These are phyloP conservation scores for Phymorhynchus buccinoides DNA, from an alignment of 1,140 invertebrate species.

Conservation along the genomic window DNA sequence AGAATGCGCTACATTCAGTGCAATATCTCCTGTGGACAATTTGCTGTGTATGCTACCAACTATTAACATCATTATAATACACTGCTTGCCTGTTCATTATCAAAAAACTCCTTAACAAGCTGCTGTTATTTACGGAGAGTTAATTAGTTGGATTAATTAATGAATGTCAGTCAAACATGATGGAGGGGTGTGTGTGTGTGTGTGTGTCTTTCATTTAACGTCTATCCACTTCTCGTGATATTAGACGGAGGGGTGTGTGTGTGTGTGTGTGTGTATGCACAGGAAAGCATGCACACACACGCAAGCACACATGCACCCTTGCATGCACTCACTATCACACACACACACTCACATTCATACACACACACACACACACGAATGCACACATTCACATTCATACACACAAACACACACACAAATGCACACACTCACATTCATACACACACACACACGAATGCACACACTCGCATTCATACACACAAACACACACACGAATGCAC, in stretches of 20 bases:
- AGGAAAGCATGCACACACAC: not conserved
- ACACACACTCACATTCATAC: not conserved
- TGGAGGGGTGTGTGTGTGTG: not conserved
- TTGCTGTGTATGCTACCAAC: too few species aligned
- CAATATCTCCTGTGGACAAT: too few species aligned
- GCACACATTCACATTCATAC: not conserved
- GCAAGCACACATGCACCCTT: not conserved
- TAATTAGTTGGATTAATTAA: not conserved
- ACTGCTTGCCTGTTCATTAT: too few species aligned
- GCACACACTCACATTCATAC: not conserved
- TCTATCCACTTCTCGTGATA: too few species aligned
- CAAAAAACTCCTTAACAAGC: not conserved
- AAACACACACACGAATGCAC: not conserved
- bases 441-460: not conserved
- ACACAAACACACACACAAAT: too few species aligned
- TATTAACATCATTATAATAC: too few species aligned
- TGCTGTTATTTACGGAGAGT: not conserved
- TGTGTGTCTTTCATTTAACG: too few species aligned
- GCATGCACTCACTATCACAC: not conserved
- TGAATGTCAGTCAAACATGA: constrained; percentile 25
- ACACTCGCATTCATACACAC: not conserved
- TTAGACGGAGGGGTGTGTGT: too few species aligned
- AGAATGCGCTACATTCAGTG: too few species aligned
- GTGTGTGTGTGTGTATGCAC: not conserved
- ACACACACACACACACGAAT: not conserved